A percentile compares a stretch with the other conserved stretches of the same genome.
phyloP scores from a whole-genome alignment of 2,888 invertebrate genomes.

The Odontothrips loti region DNA sequence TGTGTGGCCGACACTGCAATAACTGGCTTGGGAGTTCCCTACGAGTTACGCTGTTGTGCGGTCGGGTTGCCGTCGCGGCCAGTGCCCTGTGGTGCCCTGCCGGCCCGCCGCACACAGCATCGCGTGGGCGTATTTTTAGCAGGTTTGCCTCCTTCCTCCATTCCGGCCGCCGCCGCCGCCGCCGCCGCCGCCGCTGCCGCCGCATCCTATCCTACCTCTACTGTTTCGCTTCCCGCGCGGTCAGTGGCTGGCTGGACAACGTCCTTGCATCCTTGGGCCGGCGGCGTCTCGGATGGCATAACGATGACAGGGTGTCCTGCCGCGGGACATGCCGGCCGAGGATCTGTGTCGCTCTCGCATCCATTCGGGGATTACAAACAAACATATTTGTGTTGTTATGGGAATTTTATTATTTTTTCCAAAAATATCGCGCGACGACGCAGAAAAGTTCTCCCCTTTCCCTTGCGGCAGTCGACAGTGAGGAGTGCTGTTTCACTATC shows the following conservation, averaged over 20 bases:
- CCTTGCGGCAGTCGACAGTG: too few species aligned
- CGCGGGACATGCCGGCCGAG: too few species aligned
- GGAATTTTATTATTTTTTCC: too few species aligned
- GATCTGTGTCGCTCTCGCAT: too few species aligned
- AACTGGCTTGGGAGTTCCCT: not conserved
- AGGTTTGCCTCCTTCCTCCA: not conserved
- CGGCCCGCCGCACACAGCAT: not conserved
- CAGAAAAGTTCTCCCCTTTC: too few species aligned
- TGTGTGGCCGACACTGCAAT: not conserved
- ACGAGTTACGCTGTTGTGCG: not conserved
- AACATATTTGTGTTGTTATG: too few species aligned
- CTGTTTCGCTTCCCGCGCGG: not conserved
- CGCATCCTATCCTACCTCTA: not conserved
- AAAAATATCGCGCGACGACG: too few species aligned
- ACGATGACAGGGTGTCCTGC: too few species aligned
- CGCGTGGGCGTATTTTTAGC: constrained; percentile 11
- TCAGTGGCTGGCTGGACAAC: not conserved
- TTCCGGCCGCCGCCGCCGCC: not conserved
- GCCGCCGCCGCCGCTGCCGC: not conserved
- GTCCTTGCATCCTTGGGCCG: not conserved
- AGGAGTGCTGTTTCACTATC: too few species aligned
- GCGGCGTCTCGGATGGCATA: too few species aligned
- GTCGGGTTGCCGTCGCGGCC: not conserved
- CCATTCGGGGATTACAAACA: too few species aligned
- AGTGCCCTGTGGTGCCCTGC: not conserved